A percentile compares a stretch with the other conserved stretches of the same genome.
These are phyloP conservation scores for Bufo gargarizans DNA, from an alignment of 2,113 vertebrate species.

Conservation along the genomic window DNA sequence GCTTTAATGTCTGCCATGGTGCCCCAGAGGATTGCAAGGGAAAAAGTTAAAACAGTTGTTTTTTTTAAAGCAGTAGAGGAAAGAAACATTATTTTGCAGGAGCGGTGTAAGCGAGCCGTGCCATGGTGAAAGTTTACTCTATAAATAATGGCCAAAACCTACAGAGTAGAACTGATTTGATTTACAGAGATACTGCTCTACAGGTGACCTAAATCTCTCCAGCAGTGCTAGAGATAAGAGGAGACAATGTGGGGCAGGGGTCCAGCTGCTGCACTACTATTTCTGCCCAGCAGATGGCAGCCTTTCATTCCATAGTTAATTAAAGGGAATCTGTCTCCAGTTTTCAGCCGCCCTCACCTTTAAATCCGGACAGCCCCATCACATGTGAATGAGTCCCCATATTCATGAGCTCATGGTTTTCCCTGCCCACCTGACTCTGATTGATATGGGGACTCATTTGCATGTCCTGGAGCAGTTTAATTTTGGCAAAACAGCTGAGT, in stretches of 20 bases:
- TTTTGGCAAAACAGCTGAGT: too few relatives aligned
- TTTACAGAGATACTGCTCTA: background rate
- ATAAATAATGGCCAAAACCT: constrained; percentile 12
- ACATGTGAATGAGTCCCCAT: too few relatives aligned
- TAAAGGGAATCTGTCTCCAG: too few relatives aligned
- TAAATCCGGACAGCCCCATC: too few relatives aligned
- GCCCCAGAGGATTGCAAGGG: constrained; percentile 22
- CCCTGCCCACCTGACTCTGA: too few relatives aligned
- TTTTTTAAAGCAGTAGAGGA: constrained; percentile 7
- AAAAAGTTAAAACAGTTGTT: constrained; percentile 38
- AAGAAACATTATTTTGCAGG: constrained; percentile 10
- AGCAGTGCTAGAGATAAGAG: background rate
- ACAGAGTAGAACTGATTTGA: background rate
- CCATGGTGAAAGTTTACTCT: background rate
- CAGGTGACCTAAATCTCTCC: background rate
- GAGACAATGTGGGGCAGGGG: background rate
- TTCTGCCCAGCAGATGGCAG: background rate
- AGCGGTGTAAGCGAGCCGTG: background rate
- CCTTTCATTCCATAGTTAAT: too few relatives aligned
- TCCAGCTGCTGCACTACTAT: background rate
- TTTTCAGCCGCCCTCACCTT: too few relatives aligned
- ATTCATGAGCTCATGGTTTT: too few relatives aligned
- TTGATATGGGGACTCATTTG: too few relatives aligned
- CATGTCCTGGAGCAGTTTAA: too few relatives aligned
- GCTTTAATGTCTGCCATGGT: constrained; percentile 63